phyloP scores from a whole-genome alignment of 2,797 vertebrate genomes.

The Helicolenus hilgendorfi region DNA sequence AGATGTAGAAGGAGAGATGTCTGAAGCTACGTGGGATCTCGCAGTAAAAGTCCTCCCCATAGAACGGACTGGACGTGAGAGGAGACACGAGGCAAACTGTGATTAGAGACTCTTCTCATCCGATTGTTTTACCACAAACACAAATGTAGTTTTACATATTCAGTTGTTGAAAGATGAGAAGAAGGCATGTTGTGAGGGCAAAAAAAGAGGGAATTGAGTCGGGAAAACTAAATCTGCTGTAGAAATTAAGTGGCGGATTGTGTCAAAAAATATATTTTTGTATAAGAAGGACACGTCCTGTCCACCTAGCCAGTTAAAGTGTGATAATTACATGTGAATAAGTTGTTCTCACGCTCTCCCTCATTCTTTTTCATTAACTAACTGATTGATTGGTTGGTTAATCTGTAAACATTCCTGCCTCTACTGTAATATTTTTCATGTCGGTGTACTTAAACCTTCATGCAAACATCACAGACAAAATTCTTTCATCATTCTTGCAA shows the following conservation, averaged over 20 bases:
- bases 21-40: constrained; percentile 99
- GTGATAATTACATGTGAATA: background rate
- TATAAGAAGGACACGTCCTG: background rate
- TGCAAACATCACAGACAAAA: background rate
- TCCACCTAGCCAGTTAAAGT: background rate
- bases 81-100: background rate
- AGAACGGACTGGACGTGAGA: constrained; percentile 93
- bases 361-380: background rate
- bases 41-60: constrained; percentile 99
- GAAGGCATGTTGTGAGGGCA: background rate
- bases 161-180: background rate
- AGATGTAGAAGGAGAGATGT: constrained; percentile 98
- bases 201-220: background rate
- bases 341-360: background rate
- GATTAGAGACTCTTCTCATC: background rate
- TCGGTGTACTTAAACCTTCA: background rate
- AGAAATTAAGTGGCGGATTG: background rate
- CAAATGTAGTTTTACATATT: background rate
- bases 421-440: background rate
- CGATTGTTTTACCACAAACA: background rate
- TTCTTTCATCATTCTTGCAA: background rate
- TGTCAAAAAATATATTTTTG: background rate
- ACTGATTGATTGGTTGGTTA: background rate
- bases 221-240: background rate
- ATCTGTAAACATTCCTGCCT: constrained; percentile 24